Evolutionary conservation across 1,140 invertebrate genomes (phyloP), one percentile per base, ranked within the genome.

Genomic region (Pseudomyrmex flavicornis): DNA sequence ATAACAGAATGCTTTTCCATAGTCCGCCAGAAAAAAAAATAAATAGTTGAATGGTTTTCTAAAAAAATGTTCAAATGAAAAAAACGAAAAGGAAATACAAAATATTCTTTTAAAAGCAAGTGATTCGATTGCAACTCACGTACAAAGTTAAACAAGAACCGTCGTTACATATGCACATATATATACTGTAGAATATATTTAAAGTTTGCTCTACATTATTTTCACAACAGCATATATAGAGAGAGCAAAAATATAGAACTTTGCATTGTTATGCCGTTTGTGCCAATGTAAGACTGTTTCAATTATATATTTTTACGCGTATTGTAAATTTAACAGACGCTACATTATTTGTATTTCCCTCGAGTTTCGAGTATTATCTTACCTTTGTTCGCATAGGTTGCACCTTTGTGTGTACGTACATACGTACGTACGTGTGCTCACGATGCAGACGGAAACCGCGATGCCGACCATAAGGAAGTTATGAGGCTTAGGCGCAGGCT

Each of bases 291-390:
- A 20, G 46, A 50, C 50, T 59, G 50, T 84, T 79, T 79, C 74
- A 74, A 86, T 75, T 85, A 83, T 83, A 69, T 50, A 74, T 88
- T 84, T 80, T 74, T 63, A 46, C 17, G 22, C 54, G 61, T 58
- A 77, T 76, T 61, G 79, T 63, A 65, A 77, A 83, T 83, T 83
- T 83, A 61, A 77, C 66, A 46, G 65, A 17, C n/a, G 63, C 15
- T 58, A 58, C 65, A 69, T 66, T 76, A 70, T 83, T 82, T 82
- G 69, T 74, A 69, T 69, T 62, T 69, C 69, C 48, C 35, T n/a
- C 15, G 76, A 72, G 48, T 62, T 68, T 62, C 20, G 46, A 82
- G 70, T 26, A 52, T 72, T 50, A 68, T 83, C 54, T 54, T 10
- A 15, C 54, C 15, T 73, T 65, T 15, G 17, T 13, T 54, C n/a